Conservation (phyloP, 2,888 invertebrate species). For the Pseudolycoriella hygida region DNA sequence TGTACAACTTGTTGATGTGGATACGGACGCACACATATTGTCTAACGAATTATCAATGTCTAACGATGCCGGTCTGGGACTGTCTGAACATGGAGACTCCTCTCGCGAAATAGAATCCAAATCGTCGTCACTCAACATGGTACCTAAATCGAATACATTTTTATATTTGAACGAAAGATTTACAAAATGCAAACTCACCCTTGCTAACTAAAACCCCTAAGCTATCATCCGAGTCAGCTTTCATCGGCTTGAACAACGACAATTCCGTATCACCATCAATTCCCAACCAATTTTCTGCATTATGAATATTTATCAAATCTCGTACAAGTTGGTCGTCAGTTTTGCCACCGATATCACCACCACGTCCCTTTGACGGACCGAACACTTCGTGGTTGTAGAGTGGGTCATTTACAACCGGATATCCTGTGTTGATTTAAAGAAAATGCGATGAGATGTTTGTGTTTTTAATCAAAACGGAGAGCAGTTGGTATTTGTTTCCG, state of each 20-base stretch:
- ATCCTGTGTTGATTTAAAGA: constrained; percentile 38
- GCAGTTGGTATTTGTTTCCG: too few species aligned
- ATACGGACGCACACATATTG: constrained; percentile 13
- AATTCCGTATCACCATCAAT: constrained; percentile 77
- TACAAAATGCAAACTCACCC: constrained; percentile 20
- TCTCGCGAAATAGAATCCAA: constrained; percentile 49
- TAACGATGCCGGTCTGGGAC: constrained; percentile 23
- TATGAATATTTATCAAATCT: constrained; percentile 81
- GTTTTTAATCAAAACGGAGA: neutral
- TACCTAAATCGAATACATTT: constrained; percentile 11
- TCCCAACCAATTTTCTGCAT: constrained; percentile 86
- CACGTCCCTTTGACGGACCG: constrained; percentile 81
- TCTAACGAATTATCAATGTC: constrained; percentile 22
- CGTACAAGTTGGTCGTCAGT: constrained; percentile 74
- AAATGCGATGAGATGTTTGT: neutral
- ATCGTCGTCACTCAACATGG: constrained; percentile 38
- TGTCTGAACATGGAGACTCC: constrained; percentile 52
- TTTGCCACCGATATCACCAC: constrained; percentile 75
- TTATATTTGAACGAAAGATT: too few species aligned
- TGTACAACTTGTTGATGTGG: constrained; percentile 2
- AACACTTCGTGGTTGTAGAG: constrained; percentile 93
- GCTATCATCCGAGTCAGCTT: constrained; percentile 46
- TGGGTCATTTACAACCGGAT: constrained; percentile 94
- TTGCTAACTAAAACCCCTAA: constrained; percentile 19
- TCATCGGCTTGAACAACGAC: constrained; percentile 56